Evolutionary conservation across 2,797 vertebrate genomes (phyloP), one percentile per base, ranked within the genome.

Genomic region (Eulemur rubriventer): DNA sequence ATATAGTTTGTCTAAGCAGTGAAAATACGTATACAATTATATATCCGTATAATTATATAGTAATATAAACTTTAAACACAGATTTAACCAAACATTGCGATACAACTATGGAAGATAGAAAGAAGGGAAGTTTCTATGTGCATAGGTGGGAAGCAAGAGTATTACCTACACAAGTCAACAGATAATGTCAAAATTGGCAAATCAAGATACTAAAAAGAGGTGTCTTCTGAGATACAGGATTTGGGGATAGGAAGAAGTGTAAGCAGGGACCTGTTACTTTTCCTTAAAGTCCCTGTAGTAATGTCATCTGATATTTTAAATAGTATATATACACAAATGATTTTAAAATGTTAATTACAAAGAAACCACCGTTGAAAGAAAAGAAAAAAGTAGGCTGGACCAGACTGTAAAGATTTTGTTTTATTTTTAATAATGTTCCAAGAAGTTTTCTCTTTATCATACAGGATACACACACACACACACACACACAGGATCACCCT

Each of bases 191-290:
- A 83, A 87, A 61, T 24, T n/a, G 57, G 30, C 57, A 90, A 92
- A 88, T 57, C n/a, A 70, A 88, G 82, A 84, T 70, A 69, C 7
- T 90, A 89, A 86, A 91, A 96, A 72, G 38, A 48, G 41, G 38
- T 48, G 18, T 33, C 78, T 82, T 80, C 28, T 73, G 38, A 38
- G 35, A 11, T 61, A 89, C 5, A 69, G 20, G 80, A 87, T 61
- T 83, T 92, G 0, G 0, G 30, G 24, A 59, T 30, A 43, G 48
- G 61, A 12, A 86, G 24, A 72, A 91, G 6, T 46, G 17, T 13
- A 38, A 33, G 14, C 35, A 24, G 1, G 9, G 6, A 28, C 5
- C 69, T 86, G 14, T 9, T 75, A 57, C 17, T 91, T 79, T 72
- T 86, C 35, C 78, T 43, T 89, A 94, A 94, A 94, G 87, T 67